Base-by-base conservation (phyloP, 2,797 vertebrate genomes). In the Calcarius lapponicus region DNA sequence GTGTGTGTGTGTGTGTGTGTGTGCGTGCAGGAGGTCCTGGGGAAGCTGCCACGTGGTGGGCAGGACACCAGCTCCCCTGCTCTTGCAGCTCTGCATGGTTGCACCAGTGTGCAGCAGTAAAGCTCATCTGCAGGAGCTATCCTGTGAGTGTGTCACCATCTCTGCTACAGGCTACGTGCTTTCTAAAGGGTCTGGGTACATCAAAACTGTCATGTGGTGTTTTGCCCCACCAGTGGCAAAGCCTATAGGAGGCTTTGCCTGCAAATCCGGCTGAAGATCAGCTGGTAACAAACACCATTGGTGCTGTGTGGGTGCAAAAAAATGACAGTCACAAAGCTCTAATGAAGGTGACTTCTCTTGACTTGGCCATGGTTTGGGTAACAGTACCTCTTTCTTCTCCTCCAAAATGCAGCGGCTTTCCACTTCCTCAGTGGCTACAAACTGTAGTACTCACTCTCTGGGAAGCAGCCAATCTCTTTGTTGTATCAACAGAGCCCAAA, bases 101-200 rank as follows among this genome's bases (percentile, higher is more conserved):
- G 6, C 2, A 48, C 34, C 1, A 2, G 48, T 2, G 29, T 29
- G 15, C 60, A 65, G 56, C 43, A 61, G 28, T 5, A 21, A 53
- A 50, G 61, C 19, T 50, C 3, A 3, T 1, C 1, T n/a, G 38
- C 8, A 31, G 24, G 50, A 17, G 32, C 38, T 40, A 4, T 32
- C 29, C n/a, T 62, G 4, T 2, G 2, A 19, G 10, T 6, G 3
- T 7, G 48, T 43, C 14, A 6, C 40, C 0, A 0, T 20, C 71
- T 38, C 48, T 78, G 71, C 29, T 32, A 2, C 43, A 1, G 32
- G 17, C 50, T 24, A 1, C 0, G 0, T 58, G 26, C n/a, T 73
- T 73, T 53, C 69, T 0, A 1, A 67, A 34, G 42, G 19, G 29
- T 2, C 38, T 25, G 47, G 17, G 4, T 21, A 15, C 0, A 0